Evolutionary conservation across 2,888 invertebrate genomes (phyloP), one percentile per base, ranked within the genome.

Genomic region (Troides oblongomaculatus): DNA sequence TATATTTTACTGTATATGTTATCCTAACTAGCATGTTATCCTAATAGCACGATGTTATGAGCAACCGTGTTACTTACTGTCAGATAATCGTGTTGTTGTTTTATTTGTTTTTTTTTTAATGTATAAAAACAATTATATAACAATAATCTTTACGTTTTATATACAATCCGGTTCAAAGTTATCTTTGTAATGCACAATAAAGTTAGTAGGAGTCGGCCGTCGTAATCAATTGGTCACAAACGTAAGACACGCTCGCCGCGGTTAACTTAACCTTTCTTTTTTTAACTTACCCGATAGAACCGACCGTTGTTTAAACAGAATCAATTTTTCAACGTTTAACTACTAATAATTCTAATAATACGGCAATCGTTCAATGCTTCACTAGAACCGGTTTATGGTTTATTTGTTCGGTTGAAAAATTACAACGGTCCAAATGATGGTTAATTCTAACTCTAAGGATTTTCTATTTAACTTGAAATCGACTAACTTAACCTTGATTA

Each of bases 171-270:
- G 56, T 63, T 64, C 53, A 56, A 67, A 62, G 8, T 62, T 43
- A 56, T 56, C 43, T 62, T 23, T 53, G 21, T 50, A 23, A 46
- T 21, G 60, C 50, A 50, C 60, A 66, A 60, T 60, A 66, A 60
- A 36, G 60, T 30, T 57, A 30, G 57, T 62, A 46, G 59, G 43
- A 60, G 8, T n/a, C 66, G 66, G 56, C 62, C 66, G 69, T 62
- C n/a, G 50, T 39, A 69, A 69, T 66, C 69, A 69, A 69, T 69
- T 69, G 69, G 69, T 66, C 66, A 69, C 66, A 66, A 65, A 21
- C 50, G 25, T 56, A 64, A 57, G 64, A 69, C 62, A 66, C 69
- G 66, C 62, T 66, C 57, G 62, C 25, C 1, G 23, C 23, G 36
- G 50, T 53, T 21, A 53, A 50, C 60, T 30, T 36, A 53, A 18